These are phyloP conservation scores for Cyclina sinensis DNA, from an alignment of 1,140 invertebrate genomes.

Conservation along the genomic window DNA sequence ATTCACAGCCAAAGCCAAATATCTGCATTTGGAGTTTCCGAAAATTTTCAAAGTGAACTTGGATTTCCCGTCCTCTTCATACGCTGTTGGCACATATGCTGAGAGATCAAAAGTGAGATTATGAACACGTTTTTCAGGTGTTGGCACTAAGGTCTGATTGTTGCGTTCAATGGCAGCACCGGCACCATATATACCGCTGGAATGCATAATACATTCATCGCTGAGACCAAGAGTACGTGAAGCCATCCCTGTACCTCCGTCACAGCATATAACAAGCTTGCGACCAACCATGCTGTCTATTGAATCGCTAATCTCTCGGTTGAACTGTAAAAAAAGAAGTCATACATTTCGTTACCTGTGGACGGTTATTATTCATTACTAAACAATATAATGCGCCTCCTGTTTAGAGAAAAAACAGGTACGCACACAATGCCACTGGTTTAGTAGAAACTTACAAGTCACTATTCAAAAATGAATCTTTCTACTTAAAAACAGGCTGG, in stretches of 20 bases:
- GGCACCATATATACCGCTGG: constrained; percentile 82
- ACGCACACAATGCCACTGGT: no score
- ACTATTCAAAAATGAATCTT: no score
- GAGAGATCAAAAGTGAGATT: constrained; percentile 84
- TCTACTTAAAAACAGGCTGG: no score
- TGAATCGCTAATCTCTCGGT: constrained; percentile 75
- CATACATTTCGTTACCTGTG: no score
- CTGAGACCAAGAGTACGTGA: constrained; percentile 80
- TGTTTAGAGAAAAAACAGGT: no score
- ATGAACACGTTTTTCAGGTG: constrained; percentile 82
- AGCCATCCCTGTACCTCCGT: constrained; percentile 81
- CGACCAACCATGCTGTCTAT: constrained; percentile 77
- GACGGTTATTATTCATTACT: no score
- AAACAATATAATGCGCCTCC: no score
- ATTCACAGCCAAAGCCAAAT: constrained; percentile 80
- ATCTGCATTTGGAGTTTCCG: constrained; percentile 81
- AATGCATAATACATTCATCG: constrained; percentile 81
- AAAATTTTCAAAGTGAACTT: constrained; percentile 85
- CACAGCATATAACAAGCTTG: constrained; percentile 82
- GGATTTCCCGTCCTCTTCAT: constrained; percentile 73
- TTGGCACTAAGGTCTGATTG: constrained; percentile 79
- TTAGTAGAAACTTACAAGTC: no score
- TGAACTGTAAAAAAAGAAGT: constrained; percentile 77
- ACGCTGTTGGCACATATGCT: constrained; percentile 77
- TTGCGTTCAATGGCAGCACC: constrained; percentile 81